Evolutionary conservation across 2,113 vertebrate genomes (phyloP).

Genomic region (Elanus axillaris): DNA sequence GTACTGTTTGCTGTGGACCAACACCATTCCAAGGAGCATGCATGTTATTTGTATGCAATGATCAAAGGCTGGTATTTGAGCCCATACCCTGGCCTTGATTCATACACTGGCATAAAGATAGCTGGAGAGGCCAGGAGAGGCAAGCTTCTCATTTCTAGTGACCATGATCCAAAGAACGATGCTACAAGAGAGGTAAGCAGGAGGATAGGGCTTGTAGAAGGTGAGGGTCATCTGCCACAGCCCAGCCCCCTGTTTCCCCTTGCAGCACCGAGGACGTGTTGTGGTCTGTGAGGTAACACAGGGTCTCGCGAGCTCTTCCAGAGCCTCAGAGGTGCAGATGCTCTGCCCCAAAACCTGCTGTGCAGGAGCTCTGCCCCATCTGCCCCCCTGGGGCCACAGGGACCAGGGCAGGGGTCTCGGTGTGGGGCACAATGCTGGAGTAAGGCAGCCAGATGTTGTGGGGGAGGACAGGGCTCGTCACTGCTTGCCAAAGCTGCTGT

Average conservation of each 20-base stretch:
- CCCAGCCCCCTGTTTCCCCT: neutral
- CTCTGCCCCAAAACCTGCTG: neutral
- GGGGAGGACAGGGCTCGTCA: neutral
- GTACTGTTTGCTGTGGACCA: neutral
- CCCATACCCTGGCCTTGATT: neutral
- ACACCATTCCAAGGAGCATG: neutral
- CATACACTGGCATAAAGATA: neutral
- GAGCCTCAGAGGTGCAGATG: neutral
- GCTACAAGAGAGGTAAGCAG: rapidly evolving
- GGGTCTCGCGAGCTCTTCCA: neutral
- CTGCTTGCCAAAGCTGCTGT: neutral
- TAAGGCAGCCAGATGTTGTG: neutral
- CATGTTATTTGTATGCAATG: neutral
- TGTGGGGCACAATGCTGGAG: rapidly evolving
- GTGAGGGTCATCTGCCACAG: neutral
- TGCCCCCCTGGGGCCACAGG: neutral
- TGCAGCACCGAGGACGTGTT: rapidly evolving
- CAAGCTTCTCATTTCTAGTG: neutral
- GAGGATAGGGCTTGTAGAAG: neutral
- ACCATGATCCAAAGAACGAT: neutral
- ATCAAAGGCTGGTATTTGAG: neutral
- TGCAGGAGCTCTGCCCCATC: neutral
- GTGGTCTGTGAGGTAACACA: rapidly evolving
- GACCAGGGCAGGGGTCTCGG: neutral
- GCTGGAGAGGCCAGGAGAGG: neutral